Base-by-base conservation (phyloP, 2,888 invertebrate species). In the Hirtodrosophila cameraria region DNA sequence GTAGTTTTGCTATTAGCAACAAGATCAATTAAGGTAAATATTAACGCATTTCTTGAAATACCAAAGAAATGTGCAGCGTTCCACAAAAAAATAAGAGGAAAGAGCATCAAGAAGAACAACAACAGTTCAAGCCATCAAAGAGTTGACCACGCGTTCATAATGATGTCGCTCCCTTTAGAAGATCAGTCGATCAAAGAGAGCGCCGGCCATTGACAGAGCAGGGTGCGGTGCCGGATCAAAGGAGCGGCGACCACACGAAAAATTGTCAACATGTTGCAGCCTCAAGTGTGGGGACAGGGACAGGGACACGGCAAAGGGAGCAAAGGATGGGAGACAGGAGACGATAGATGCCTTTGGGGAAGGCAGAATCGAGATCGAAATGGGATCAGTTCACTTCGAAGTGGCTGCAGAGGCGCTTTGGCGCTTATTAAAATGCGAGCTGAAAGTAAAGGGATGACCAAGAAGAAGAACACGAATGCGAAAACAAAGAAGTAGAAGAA, bases 141-240 rank as follows among this genome's bases (percentile, higher is more conserved):
- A 84, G 81, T 77, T 87, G 86, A 86, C 87, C 86, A 86, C 86
- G 86, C 88, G 86, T 88, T 69, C 77, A 86, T 86, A 86, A 88
- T 86, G 75, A 80, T 46, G 88, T 78, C 86, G 87, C 85, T 88
- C 67, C 79, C 67, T 75, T 78, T 75, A 72, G 72, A 75, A 77
- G 84, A 81, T 86, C 76, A 84, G 74, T 78, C 74, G 82, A 78
- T 87, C 86, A 84, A 85, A 85, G 74, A 68, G 68, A 86, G 85
- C 78, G 78, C 85, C 84, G 70, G 62, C 43, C 50, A 48, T 38
- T 46, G 68, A 36, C 54, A 52, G 55, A 64, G 66, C 57, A 43
- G n/a, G 33, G 30, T 12, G 59, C 62, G 85, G 75, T 60, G 48
- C 27, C 55, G 55, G 71, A 72, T 84, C 79, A 86, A 86, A 79